phyloP scores from a whole-genome alignment of 2,888 invertebrate genomes.

The Euphydryas editha region DNA sequence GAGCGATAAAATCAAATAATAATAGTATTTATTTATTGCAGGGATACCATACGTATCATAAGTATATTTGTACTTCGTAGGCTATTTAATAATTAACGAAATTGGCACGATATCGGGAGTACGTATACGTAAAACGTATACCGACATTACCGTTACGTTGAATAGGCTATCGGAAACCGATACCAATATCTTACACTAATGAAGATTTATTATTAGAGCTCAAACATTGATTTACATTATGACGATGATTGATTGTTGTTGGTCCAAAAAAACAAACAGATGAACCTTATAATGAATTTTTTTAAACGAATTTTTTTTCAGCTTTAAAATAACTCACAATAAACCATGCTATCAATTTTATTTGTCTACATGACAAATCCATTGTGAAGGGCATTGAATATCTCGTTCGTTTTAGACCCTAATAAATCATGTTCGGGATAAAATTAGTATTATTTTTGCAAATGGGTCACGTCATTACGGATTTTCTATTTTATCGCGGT shows the following conservation, averaged over 20 bases:
- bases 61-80: background rate
- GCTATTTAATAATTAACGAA: background rate
- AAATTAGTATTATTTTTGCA: conserved; percentile 68
- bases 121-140: background rate
- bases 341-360: conserved; percentile 50
- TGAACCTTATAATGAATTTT: background rate
- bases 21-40: no score
- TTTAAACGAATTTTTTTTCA: conserved; percentile 12
- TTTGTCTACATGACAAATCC: conserved; percentile 56
- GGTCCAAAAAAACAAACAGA: conserved; percentile 7
- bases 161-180: background rate
- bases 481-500: conserved; percentile 55
- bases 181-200: background rate
- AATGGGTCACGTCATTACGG: conserved; percentile 56
- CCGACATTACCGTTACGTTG: background rate
- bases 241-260: conserved; percentile 5
- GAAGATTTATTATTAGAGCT: background rate
- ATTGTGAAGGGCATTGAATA: conserved; percentile 51
- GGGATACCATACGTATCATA: no score
- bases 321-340: conserved; percentile 37
- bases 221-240: background rate
- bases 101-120: background rate
- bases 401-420: conserved; percentile 58
- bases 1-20: no score
- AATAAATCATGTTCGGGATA: conserved; percentile 66